Percentiles rank a stretch among this genome's conserved stretches.
Evolutionary conservation across 1,140 invertebrate species (phyloP).

Genomic region (Nymphalis io): DNA sequence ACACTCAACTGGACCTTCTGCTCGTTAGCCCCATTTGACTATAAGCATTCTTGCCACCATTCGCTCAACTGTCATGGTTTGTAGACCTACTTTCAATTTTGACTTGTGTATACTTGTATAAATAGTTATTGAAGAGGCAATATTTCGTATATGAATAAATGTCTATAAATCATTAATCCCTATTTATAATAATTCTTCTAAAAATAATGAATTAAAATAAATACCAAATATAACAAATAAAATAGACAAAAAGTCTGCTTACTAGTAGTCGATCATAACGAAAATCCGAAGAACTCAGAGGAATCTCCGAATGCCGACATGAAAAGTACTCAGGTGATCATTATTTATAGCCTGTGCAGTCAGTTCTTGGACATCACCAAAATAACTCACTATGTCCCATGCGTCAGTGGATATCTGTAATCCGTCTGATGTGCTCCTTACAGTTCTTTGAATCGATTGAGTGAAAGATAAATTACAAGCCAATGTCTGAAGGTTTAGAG

Average conservation of each 20-base stretch:
- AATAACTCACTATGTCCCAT: conserved; percentile 25
- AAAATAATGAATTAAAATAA: too few relatives aligned
- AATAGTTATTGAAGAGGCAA: too few relatives aligned
- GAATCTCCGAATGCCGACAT: conserved; percentile 14
- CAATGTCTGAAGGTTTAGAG: conserved; percentile 24
- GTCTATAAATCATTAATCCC: too few relatives aligned
- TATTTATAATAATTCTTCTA: too few relatives aligned
- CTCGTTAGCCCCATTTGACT: too few relatives aligned
- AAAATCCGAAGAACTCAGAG: not conserved
- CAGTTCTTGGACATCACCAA: conserved; percentile 15
- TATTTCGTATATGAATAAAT: too few relatives aligned
- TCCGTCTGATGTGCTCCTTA: conserved; percentile 13
- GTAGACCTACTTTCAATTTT: too few relatives aligned
- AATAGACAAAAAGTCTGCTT: not conserved
- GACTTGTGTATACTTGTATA: too few relatives aligned
- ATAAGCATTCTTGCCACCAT: too few relatives aligned
- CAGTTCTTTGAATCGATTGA: conserved; percentile 27
- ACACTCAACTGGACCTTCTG: too few relatives aligned
- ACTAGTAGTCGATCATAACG: not conserved
- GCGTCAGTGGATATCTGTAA: conserved; percentile 27
- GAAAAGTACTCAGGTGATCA: not conserved
- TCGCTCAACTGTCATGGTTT: too few relatives aligned
- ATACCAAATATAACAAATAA: not conserved
- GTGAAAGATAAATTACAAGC: conserved; percentile 26
- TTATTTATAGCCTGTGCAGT: conserved; percentile 24